Base-by-base conservation (phyloP, 2,888 invertebrate genomes). In the Epirrita christyi region DNA sequence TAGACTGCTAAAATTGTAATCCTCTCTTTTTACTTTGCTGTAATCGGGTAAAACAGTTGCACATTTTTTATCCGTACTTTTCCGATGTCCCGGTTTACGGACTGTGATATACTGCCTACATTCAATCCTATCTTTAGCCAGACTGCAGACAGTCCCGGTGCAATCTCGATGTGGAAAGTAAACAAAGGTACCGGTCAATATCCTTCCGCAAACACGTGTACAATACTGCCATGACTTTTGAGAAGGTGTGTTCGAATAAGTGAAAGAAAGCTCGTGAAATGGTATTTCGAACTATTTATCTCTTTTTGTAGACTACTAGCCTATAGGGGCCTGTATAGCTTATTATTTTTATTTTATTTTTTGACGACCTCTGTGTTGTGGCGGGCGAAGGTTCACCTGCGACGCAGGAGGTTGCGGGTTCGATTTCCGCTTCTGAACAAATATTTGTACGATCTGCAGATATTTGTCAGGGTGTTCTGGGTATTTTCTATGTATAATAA, bases 141-240 rank as follows among this genome's bases (percentile, higher is more conserved):
- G 72, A 70, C 21, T 42, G 47, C 36, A 42, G 36, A 73, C 69
- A 74, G 75, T 75, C 76, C 72, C 74, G 72, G 80, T 71, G 81
- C 44, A 45, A 52, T 48, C 51, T 59, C 59, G 38, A 80, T 46
- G 55, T 61, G 71, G 75, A 78, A 79, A 71, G 87, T 89, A 89
- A 90, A 90, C 88, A 89, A 80, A 80, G 80, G 70, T 72, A 68
- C 82, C 86, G 86, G 88, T 88, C 87, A 87, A 87, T 84, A 88
- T 86, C 82, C 81, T 74, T 81, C 87, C 85, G 78, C 86, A 87
- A 87, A 86, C 61, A 60, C 54, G 47, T 44, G 52, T 45, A 37
- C 41, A 32, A 41, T 47, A 49, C 40, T 8, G 37, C n/a, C 6
- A 2, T 40, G 27, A 15, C 14, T 45, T 13, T 27, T 10, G 36